Conservation (phyloP, 2,888 invertebrate genomes). For the Bruchidius siliquastri region DNA sequence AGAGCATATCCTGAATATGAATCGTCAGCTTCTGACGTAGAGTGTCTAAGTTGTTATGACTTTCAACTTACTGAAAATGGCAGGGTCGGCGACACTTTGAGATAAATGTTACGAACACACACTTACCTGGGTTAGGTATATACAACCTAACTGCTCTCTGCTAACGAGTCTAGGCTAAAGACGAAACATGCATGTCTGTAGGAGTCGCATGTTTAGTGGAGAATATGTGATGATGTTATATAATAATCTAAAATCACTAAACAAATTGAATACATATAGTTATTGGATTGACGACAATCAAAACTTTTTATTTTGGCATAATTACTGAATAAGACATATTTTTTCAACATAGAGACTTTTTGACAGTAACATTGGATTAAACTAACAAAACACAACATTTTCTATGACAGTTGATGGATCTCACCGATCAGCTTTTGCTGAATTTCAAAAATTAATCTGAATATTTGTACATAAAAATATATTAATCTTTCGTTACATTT, state of each 20-base stretch:
- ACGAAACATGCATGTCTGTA: no score
- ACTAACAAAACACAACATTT: background rate
- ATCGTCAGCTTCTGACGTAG: no score
- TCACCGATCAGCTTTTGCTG: background rate
- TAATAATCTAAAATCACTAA: background rate
- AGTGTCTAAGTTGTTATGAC: no score
- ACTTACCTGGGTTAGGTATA: no score
- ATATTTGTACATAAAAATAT: background rate
- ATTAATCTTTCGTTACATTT: background rate
- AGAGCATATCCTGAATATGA: no score
- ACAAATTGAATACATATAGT: background rate
- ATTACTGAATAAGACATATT: background rate
- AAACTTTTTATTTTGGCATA: background rate
- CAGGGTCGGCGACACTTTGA: no score
- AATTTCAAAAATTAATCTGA: background rate
- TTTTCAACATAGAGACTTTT: background rate
- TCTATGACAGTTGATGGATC: background rate
- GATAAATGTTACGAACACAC: no score
- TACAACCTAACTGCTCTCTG: no score
- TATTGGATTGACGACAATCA: background rate
- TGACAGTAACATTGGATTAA: background rate
- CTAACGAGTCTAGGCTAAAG: no score
- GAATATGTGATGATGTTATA: no score
- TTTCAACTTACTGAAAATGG: no score
- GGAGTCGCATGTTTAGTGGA: no score